Conservation (phyloP, 2,888 invertebrate species). For the Phorcus lineatus region DNA sequence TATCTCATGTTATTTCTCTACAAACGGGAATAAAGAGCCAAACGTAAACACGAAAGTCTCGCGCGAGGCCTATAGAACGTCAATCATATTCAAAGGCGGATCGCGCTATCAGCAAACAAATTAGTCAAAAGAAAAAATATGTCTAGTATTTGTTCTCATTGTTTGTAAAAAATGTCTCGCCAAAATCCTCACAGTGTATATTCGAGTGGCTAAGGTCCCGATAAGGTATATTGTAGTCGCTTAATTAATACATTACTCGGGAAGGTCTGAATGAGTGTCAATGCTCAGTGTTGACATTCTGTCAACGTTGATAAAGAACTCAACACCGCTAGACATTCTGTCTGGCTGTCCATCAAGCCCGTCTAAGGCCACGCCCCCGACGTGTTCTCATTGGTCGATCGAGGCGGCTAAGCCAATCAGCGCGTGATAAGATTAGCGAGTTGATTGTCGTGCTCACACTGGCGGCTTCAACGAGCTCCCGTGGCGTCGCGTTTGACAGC, state of each 20-base stretch:
- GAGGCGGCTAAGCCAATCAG: slow-evolving; percentile 24
- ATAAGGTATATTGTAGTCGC: slow-evolving; percentile 1
- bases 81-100: not conserved
- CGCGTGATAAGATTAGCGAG: not conserved
- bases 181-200: not conserved
- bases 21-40: not conserved
- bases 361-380: slow-evolving; percentile 16
- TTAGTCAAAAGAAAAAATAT: not conserved
- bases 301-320: slow-evolving; percentile 28
- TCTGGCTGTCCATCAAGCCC: slow-evolving; percentile 24
- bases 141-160: not conserved
- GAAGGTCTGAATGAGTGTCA: slow-evolving; percentile 22
- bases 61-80: not conserved
- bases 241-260: slow-evolving; percentile 20
- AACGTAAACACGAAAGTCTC: not conserved
- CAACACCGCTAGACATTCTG: slow-evolving; percentile 17
- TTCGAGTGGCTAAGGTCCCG: not conserved
- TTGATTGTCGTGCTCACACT: slow-evolving; percentile 7
- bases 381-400: slow-evolving; percentile 17
- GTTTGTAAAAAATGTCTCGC: slow-evolving; percentile 8
- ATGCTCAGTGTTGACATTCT: slow-evolving; percentile 28
- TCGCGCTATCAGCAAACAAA: not conserved
- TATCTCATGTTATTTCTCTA: no score
- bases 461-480: not conserved
- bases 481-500: slow-evolving; percentile 17